phyloP scores from a whole-genome alignment of 2,888 invertebrate genomes.

The Lasioglossum malachurum region DNA sequence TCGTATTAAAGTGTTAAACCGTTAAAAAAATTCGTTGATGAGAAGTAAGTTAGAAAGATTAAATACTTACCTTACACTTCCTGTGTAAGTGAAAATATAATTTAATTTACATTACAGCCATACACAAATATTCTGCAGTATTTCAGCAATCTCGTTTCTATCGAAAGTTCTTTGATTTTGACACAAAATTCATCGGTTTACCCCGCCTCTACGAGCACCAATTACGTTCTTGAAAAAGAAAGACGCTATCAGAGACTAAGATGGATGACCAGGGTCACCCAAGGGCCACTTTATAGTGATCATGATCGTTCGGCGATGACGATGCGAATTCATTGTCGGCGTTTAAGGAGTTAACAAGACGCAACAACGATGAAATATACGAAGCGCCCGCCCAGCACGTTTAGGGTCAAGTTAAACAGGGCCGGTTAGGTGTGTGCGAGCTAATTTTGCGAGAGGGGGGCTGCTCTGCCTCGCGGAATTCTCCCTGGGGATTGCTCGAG shows the following conservation, averaged over 20 bases:
- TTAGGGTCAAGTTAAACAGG: conserved; percentile 28
- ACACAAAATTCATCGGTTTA: too few relatives aligned
- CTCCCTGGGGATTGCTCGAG: conserved; percentile 67
- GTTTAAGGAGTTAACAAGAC: conserved; percentile 47
- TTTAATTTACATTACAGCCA: too few relatives aligned
- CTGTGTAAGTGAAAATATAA: too few relatives aligned
- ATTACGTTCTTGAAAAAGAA: not conserved
- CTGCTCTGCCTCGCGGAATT: conserved; percentile 64
- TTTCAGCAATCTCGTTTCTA: too few relatives aligned
- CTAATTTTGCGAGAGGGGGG: conserved; percentile 66
- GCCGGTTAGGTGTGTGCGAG: conserved; percentile 44
- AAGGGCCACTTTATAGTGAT: not conserved
- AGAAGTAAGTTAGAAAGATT: too few relatives aligned
- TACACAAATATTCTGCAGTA: too few relatives aligned
- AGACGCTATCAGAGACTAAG: not conserved
- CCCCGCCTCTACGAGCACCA: not conserved
- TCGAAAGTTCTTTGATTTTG: too few relatives aligned
- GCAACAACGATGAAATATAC: conserved; percentile 35
- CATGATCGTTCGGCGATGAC: conserved; percentile 39
- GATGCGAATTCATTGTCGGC: conserved; percentile 34
- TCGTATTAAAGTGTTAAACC: too few relatives aligned
- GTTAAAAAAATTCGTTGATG: too few relatives aligned
- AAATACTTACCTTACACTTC: too few relatives aligned
- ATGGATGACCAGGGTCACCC: not conserved
- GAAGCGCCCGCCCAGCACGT: not conserved